These are phyloP conservation scores for Cerceris rybyensis DNA, from an alignment of 2,888 invertebrate genomes.

Conservation along the genomic window DNA sequence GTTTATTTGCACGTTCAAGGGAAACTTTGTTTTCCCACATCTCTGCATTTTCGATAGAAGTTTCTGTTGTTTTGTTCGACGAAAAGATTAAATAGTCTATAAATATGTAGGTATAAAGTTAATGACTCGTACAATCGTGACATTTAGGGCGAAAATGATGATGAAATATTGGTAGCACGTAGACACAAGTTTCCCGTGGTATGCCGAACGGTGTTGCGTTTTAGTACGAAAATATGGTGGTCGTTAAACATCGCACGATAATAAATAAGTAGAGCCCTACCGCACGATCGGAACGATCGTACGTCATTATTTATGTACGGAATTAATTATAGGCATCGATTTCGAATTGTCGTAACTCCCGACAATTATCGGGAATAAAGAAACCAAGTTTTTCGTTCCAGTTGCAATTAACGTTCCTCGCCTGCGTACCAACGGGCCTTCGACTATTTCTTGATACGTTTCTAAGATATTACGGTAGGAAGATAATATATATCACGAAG, in stretches of 20 bases:
- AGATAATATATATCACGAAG: background rate
- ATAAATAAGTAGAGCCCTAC: background rate
- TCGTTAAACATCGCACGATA: constrained; percentile 15
- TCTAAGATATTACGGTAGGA: background rate
- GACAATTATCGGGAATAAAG: background rate
- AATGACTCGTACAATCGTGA: constrained; percentile 5
- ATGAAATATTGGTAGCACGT: constrained; percentile 3
- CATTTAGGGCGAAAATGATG: constrained; percentile 5
- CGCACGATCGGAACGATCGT: constrained; percentile 4
- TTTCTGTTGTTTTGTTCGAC: too few species aligned
- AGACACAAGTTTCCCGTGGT: background rate
- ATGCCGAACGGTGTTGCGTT: constrained; percentile 4
- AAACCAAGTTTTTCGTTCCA: background rate
- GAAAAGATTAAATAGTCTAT: too few species aligned
- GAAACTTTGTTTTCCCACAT: constrained; percentile 40
- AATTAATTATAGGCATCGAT: constrained; percentile 16
- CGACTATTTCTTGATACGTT: background rate
- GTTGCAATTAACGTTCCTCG: constrained; percentile 10
- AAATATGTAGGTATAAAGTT: background rate
- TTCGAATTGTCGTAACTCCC: constrained; percentile 13
- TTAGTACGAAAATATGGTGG: constrained; percentile 18
- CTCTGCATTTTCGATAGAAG: background rate
- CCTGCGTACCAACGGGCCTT: background rate
- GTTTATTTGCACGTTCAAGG: constrained; percentile 35
- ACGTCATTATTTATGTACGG: constrained; percentile 6